A percentile compares a stretch with the other conserved stretches of the same genome.
phyloP scores from a whole-genome alignment of 1,140 invertebrate genomes.

The Hermetia illucens region DNA sequence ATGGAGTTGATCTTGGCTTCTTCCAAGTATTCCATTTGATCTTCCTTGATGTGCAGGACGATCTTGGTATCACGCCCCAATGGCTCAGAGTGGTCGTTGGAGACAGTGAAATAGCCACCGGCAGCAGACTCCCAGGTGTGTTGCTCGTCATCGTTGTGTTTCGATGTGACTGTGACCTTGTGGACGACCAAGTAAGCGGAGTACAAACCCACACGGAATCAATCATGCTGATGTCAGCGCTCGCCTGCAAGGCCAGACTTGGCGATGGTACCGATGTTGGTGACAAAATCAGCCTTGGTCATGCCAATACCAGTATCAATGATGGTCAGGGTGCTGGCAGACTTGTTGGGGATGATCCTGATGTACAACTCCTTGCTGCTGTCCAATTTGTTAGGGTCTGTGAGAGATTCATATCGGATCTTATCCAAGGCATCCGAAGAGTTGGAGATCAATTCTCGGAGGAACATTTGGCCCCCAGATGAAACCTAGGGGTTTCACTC shows the following conservation, averaged over 20 bases:
- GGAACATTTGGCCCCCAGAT: too few relatives aligned
- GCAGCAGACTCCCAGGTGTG: slow-evolving; percentile 86
- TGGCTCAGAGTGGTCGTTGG: slow-evolving; percentile 52
- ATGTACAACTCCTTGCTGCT: slow-evolving; percentile 79
- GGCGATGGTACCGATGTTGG: slow-evolving; percentile 91
- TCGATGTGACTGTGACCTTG: slow-evolving; percentile 82
- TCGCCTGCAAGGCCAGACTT: slow-evolving; percentile 87
- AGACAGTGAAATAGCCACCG: slow-evolving; percentile 83
- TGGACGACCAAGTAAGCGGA: slow-evolving; percentile 95
- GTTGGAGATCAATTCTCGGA: slow-evolving; percentile 96
- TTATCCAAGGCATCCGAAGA: slow-evolving; percentile 73
- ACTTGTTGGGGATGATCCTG: slow-evolving; percentile 79
- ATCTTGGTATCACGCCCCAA: slow-evolving; percentile 82
- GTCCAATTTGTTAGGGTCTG: slow-evolving; percentile 73
- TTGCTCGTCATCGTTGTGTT: slow-evolving; percentile 91
- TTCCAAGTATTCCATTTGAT: slow-evolving; percentile 81
- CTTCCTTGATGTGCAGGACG: slow-evolving; percentile 79
- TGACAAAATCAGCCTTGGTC: slow-evolving; percentile 91
- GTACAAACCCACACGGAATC: slow-evolving; percentile 98
- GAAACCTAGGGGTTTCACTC: too few relatives aligned
- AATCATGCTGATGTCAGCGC: slow-evolving; percentile 93
- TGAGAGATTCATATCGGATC: slow-evolving; percentile 78
- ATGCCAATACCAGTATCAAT: slow-evolving; percentile 92
- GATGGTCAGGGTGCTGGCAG: slow-evolving; percentile 75
- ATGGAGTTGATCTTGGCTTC: slow-evolving; percentile 92